These are phyloP conservation scores for Acleris laterana DNA, from an alignment of 2,888 invertebrate genomes.

Conservation along the genomic window DNA sequence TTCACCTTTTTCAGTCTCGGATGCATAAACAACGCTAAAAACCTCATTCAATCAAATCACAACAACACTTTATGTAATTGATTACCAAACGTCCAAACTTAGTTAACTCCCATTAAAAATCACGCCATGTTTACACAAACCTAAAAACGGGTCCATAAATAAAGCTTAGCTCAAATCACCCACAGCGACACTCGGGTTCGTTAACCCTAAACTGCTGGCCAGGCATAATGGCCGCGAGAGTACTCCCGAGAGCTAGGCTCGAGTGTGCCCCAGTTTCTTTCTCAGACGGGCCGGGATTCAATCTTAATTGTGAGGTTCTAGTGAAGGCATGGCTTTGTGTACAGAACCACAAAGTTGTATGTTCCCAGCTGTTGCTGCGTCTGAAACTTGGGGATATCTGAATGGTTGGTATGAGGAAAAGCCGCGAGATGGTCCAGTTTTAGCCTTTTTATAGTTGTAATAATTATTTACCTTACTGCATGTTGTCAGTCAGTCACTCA, in stretches of 20 bases:
- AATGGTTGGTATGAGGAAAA: too few species aligned
- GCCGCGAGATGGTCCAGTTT: too few species aligned
- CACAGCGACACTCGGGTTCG: conserved; percentile 53
- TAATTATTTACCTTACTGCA: too few species aligned
- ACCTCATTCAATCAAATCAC: background rate
- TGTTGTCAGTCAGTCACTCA: too few species aligned
- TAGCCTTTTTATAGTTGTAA: too few species aligned
- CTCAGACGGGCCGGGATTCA: conserved; percentile 28
- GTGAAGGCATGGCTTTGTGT: background rate
- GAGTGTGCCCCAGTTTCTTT: conserved; percentile 45
- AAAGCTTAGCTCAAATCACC: conserved; percentile 37
- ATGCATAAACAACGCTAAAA: too few species aligned
- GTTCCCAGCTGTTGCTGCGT: background rate
- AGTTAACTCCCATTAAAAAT: conserved; percentile 26
- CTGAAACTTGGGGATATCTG: background rate
- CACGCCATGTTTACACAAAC: conserved; percentile 29
- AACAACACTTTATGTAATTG: conserved; percentile 7
- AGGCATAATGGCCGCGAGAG: conserved; percentile 44
- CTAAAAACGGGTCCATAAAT: conserved; percentile 34
- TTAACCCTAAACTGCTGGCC: conserved; percentile 59
- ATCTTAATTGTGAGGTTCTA: conserved; percentile 21
- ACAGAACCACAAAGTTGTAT: background rate
- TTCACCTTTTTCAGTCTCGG: too few species aligned
- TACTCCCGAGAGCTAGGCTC: conserved; percentile 40
- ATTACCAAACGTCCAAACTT: conserved; percentile 5